Conservation (phyloP, 1,140 invertebrate species). For the Papilio polytes region DNA sequence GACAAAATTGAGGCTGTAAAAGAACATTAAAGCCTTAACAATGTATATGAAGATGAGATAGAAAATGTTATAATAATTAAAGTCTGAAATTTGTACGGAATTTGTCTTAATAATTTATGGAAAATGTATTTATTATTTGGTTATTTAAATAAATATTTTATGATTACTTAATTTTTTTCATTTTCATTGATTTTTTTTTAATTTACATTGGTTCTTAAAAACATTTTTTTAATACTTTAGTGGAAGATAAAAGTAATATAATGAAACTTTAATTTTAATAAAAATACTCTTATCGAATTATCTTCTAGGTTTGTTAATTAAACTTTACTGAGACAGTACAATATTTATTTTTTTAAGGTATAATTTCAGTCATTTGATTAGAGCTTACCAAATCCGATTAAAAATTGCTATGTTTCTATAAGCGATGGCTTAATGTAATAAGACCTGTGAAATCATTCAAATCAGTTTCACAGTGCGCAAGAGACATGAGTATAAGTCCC, state of each 20-base stretch:
- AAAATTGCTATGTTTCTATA: background rate
- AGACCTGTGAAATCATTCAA: background rate
- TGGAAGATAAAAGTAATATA: no score
- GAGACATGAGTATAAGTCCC: background rate
- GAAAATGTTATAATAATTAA: background rate
- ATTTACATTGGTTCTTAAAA: no score
- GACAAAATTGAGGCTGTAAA: conserved; percentile 78
- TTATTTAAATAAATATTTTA: background rate
- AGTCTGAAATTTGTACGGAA: background rate
- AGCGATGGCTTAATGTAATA: background rate
- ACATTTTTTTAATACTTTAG: no score
- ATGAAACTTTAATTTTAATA: no score
- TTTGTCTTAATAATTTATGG: background rate
- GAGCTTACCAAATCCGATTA: background rate
- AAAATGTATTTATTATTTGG: conserved; percentile 9
- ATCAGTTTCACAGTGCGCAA: background rate
- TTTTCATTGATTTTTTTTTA: no score
- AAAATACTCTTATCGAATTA: background rate
- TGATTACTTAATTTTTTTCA: background rate
- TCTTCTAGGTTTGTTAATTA: background rate
- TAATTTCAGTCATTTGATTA: background rate
- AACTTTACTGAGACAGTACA: background rate
- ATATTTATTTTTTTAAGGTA: no score
- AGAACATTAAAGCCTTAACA: conserved; percentile 36
- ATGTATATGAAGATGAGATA: background rate